Evolutionary conservation across 1,140 invertebrate genomes (phyloP).

Genomic region (Liolophura sinensis): DNA sequence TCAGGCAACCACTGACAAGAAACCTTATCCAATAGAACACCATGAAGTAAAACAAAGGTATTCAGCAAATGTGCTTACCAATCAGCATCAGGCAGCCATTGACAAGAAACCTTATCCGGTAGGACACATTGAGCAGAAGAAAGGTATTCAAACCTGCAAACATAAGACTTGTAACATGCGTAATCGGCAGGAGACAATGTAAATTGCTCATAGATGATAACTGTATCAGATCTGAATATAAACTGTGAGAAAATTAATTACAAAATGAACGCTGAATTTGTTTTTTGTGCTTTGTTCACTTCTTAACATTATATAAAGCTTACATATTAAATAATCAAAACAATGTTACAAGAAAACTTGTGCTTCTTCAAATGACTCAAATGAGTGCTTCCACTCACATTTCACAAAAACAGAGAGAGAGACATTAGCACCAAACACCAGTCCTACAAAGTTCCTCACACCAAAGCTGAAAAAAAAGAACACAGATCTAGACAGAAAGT

Average conservation of each 20-base stretch:
- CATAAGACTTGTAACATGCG: too few species aligned
- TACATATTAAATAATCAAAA: too few species aligned
- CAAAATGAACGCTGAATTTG: too few species aligned
- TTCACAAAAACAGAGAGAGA: conserved; percentile 46
- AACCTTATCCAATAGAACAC: conserved; percentile 32
- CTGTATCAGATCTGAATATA: too few species aligned
- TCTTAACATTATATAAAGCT: too few species aligned
- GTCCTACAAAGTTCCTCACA: conserved; percentile 43
- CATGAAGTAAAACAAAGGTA: conserved; percentile 38
- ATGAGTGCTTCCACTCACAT: conserved; percentile 25
- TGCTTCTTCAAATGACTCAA: too few species aligned
- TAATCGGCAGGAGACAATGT: too few species aligned
- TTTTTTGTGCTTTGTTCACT: too few species aligned
- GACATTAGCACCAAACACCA: conserved; percentile 51
- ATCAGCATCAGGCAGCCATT: conserved; percentile 45
- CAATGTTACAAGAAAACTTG: too few species aligned
- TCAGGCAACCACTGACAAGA: conserved; percentile 36
- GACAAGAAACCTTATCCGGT: conserved; percentile 27
- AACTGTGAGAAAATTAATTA: too few species aligned
- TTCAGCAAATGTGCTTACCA: conserved; percentile 25
- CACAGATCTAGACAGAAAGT: neutral
- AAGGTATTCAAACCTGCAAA: conserved; percentile 43
- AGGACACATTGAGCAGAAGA: conserved; percentile 38
- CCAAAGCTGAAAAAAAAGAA: conserved; percentile 36
- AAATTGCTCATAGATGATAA: too few species aligned